Conservation (phyloP, 2,797 vertebrate species). For the Oreonectes daqikongensis region DNA sequence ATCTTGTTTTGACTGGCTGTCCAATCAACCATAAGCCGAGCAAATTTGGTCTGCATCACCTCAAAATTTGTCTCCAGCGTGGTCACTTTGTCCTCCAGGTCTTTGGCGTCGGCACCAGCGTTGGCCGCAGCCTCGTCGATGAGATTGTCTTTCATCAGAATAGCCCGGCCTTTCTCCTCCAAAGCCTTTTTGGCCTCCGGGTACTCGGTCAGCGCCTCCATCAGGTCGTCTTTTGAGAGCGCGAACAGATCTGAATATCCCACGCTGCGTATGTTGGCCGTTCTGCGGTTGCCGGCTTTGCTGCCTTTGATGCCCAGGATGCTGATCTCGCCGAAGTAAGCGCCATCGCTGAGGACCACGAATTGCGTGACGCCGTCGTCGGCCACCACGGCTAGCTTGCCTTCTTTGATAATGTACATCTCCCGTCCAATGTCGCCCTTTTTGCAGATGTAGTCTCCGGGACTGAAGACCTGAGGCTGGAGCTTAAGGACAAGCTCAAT, state of each 20-base stretch:
- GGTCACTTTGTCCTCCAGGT: slow-evolving; percentile 84
- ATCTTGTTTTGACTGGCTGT: slow-evolving; percentile 81
- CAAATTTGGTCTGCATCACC: slow-evolving; percentile 80
- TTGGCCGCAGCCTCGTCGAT: slow-evolving; percentile 85
- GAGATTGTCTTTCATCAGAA: slow-evolving; percentile 95
- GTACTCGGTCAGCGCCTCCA: slow-evolving; percentile 93
- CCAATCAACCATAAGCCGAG: slow-evolving; percentile 79
- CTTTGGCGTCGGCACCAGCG: slow-evolving; percentile 76
- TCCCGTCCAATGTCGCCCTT: slow-evolving; percentile 96
- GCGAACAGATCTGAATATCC: slow-evolving; percentile 97
- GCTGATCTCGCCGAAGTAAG: slow-evolving; percentile 98
- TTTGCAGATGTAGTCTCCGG: slow-evolving; percentile 95
- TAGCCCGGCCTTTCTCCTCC: slow-evolving; percentile 92
- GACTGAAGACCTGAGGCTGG: slow-evolving; percentile 92
- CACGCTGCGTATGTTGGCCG: slow-evolving; percentile 94
- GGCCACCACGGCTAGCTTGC: slow-evolving; percentile 91
- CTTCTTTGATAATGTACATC: slow-evolving; percentile 98
- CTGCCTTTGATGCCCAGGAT: slow-evolving; percentile 97
- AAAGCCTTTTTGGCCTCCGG: slow-evolving; percentile 91
- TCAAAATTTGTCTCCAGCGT: slow-evolving; percentile 80
- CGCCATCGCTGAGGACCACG: slow-evolving; percentile 91
- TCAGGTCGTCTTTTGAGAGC: slow-evolving; percentile 94
- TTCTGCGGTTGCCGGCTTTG: slow-evolving; percentile 93
- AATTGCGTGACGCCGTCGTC: slow-evolving; percentile 96
- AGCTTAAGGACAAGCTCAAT: slow-evolving; percentile 93